These are phyloP conservation scores for Anthrax anthrax DNA, from an alignment of 2,888 invertebrate genomes.

Conservation along the genomic window DNA sequence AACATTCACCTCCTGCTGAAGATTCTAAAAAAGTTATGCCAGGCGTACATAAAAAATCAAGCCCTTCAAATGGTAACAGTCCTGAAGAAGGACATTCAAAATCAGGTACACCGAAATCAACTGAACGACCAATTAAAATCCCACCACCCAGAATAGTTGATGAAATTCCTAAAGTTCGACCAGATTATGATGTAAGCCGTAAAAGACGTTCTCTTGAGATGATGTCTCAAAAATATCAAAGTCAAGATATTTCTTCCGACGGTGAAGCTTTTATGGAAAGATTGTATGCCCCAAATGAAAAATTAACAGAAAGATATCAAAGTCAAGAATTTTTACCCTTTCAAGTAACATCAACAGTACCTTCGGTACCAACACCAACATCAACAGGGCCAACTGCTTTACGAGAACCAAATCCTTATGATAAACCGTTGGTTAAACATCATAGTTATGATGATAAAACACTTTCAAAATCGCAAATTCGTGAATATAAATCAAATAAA, in stretches of 20 bases:
- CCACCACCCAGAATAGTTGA: conserved; percentile 26
- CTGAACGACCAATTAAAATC: conserved; percentile 33
- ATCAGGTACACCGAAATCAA: conserved; percentile 19
- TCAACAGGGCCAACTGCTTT: conserved; percentile 15
- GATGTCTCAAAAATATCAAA: conserved; percentile 42
- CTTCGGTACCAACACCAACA: conserved; percentile 19
- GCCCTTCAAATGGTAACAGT: conserved; percentile 18
- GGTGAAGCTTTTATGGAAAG: conserved; percentile 40
- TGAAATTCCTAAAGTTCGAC: conserved; percentile 16
- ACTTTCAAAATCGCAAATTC: conserved; percentile 46
- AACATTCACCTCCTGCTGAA: conserved; percentile 22
- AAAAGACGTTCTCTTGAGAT: conserved; percentile 39
- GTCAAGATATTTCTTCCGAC: conserved; percentile 42
- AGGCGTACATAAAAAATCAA: conserved; percentile 25
- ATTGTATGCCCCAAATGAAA: conserved; percentile 46
- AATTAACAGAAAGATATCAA: conserved; percentile 47
- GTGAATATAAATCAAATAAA: conserved; percentile 46
- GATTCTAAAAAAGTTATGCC: conserved; percentile 25
- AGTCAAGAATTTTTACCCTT: conserved; percentile 46
- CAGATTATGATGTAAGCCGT: conserved; percentile 22
- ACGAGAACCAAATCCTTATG: conserved; percentile 38
- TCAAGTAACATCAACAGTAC: conserved; percentile 24
- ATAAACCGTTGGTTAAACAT: conserved; percentile 46
- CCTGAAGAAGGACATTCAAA: conserved; percentile 16
- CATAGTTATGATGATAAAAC: conserved; percentile 52